phyloP scores from a whole-genome alignment of 2,888 invertebrate genomes.

The Synergus itoensis region DNA sequence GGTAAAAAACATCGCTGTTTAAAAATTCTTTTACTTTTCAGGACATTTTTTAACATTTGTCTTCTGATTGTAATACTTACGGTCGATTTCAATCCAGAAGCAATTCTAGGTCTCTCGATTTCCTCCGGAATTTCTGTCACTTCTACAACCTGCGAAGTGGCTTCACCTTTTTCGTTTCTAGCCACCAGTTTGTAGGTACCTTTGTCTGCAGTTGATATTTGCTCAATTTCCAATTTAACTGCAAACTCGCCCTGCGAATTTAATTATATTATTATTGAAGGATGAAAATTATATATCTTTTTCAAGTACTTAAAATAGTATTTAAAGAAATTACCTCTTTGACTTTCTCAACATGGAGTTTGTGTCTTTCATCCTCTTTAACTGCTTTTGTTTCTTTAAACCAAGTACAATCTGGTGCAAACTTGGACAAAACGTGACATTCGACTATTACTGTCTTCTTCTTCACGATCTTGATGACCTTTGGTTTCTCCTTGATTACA shows the following conservation, averaged over 20 bases:
- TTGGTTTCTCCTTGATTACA: slow-evolving; percentile 95
- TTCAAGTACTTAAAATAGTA: no score
- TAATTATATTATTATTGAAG: neutral
- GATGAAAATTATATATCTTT: no score
- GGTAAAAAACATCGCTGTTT: slow-evolving; percentile 52
- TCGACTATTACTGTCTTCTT: slow-evolving; percentile 96
- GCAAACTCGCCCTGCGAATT: slow-evolving; percentile 89
- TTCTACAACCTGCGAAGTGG: slow-evolving; percentile 92
- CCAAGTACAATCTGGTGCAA: slow-evolving; percentile 96
- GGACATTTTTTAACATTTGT: neutral
- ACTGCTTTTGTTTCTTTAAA: slow-evolving; percentile 91
- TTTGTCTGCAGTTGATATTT: slow-evolving; percentile 89
- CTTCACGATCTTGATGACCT: slow-evolving; percentile 93
- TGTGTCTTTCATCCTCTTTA: slow-evolving; percentile 87
- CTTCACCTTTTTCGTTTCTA: slow-evolving; percentile 95
- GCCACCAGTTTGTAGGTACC: slow-evolving; percentile 94
- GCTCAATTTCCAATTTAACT: slow-evolving; percentile 93
- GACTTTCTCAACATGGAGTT: slow-evolving; percentile 87
- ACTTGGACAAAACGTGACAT: slow-evolving; percentile 95
- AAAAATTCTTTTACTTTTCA: slow-evolving; percentile 4
- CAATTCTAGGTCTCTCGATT: slow-evolving; percentile 89
- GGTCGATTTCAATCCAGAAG: slow-evolving; percentile 86
- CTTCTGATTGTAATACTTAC: slow-evolving; percentile 79
- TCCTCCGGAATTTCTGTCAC: slow-evolving; percentile 90
- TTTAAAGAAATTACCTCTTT: slow-evolving; percentile 82